phyloP scores from a whole-genome alignment of 2,797 vertebrate species.

The Muraenolepis orangiensis region DNA sequence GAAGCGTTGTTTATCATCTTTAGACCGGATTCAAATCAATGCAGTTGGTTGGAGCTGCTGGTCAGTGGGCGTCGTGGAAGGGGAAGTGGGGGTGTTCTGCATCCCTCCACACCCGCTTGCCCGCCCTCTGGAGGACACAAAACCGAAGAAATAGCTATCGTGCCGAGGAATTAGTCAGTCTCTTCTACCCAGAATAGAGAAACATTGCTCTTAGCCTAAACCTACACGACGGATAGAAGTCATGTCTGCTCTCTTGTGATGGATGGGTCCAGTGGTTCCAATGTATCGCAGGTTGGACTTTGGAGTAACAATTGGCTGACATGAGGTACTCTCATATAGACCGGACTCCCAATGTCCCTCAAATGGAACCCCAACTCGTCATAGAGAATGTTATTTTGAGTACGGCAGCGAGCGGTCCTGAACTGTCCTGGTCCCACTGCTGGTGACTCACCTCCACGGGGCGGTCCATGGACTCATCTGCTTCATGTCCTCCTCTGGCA shows the following conservation, averaged over 20 bases:
- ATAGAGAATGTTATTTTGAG: neutral
- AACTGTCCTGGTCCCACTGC: too few species aligned
- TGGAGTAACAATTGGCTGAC: neutral
- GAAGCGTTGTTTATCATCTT: neutral
- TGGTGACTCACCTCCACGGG: conserved; percentile 54
- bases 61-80: conserved; percentile 67
- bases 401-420: neutral
- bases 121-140: conserved; percentile 52
- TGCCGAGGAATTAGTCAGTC: neutral
- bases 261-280: neutral
- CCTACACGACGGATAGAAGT: neutral
- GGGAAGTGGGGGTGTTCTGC: conserved; percentile 73
- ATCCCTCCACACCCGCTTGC: conserved; percentile 69
- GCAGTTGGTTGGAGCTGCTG: neutral
- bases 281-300: neutral
- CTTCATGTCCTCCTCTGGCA: conserved; percentile 65
- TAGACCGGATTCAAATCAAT: neutral
- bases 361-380: neutral
- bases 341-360: neutral
- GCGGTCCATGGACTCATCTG: conserved; percentile 61
- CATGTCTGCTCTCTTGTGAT: neutral
- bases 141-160: neutral
- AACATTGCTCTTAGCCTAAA: neutral
- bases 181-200: neutral
- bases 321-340: neutral